Conservation (phyloP, 1,140 invertebrate species). For the Steinernema khuongi region DNA sequence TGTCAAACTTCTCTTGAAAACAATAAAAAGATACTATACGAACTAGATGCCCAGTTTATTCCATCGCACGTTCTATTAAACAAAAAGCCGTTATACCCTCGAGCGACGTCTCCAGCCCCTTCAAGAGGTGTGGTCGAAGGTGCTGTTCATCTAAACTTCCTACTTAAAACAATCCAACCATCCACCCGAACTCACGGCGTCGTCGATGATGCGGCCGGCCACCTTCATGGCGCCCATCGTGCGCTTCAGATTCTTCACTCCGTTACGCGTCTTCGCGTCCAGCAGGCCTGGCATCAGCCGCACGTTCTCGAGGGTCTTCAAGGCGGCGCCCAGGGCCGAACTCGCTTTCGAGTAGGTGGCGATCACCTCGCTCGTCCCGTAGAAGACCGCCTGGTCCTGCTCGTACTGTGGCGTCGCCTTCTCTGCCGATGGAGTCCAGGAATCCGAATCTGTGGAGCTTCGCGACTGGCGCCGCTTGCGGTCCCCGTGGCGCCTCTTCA, state of each 20-base stretch:
- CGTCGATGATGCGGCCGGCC: neutral
- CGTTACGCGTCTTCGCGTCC: neutral
- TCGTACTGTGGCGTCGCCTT: neutral
- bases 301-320: neutral
- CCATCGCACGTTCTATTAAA: too few relatives aligned
- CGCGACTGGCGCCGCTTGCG: neutral
- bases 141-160: constrained; percentile 2
- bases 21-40: too few relatives aligned
- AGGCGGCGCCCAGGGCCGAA: neutral
- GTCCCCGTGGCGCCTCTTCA: neutral
- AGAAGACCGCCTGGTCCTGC: neutral
- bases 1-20: too few relatives aligned
- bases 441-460: neutral
- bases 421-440: neutral
- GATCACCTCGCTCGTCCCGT: neutral
- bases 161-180: neutral
- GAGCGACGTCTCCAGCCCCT: too few relatives aligned
- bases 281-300: neutral
- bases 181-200: neutral
- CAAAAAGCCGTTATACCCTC: too few relatives aligned
- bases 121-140: constrained; percentile 1
- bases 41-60: too few relatives aligned
- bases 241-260: neutral
- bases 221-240: neutral
- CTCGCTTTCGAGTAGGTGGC: neutral